Evolutionary conservation across 2,113 vertebrate species (phyloP).

Genomic region (Scomber colias): DNA sequence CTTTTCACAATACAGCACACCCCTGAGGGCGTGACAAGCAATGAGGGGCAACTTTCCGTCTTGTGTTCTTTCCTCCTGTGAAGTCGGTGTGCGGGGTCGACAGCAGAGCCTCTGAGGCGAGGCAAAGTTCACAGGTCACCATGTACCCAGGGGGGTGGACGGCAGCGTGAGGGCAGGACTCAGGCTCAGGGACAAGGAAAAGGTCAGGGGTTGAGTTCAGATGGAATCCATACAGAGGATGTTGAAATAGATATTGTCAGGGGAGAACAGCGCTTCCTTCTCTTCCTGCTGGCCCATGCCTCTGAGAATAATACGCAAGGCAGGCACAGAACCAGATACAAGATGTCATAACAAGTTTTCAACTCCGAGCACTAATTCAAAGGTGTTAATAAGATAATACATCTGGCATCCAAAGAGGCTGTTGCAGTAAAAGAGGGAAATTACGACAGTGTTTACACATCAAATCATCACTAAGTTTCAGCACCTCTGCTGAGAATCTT

Average conservation of each 20-base stretch:
- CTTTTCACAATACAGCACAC: constrained; percentile 32
- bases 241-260: constrained; percentile 71
- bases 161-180: constrained; percentile 61
- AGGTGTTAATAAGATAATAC: constrained; percentile 48
- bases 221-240: constrained; percentile 72
- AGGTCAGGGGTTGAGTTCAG: constrained; percentile 80
- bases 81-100: constrained; percentile 71
- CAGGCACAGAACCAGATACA: not conserved
- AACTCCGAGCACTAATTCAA: not conserved
- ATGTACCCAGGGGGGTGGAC: constrained; percentile 71
- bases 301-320: constrained; percentile 22
- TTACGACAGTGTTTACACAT: not conserved
- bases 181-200: constrained; percentile 68
- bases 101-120: constrained; percentile 69
- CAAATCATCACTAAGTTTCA: not conserved
- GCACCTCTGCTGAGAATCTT: not conserved
- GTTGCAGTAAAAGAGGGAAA: constrained; percentile 22
- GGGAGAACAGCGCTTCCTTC: constrained; percentile 50
- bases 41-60: constrained; percentile 65
- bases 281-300: constrained; percentile 19
- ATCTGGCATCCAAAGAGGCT: constrained; percentile 20
- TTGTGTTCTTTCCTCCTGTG: constrained; percentile 73
- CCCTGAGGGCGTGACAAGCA: constrained; percentile 49
- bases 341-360: not conserved
- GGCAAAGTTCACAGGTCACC: constrained; percentile 79